phyloP scores from a whole-genome alignment of 53 echinoderm and acorn worm species.

The Holothuria leucospilota region DNA sequence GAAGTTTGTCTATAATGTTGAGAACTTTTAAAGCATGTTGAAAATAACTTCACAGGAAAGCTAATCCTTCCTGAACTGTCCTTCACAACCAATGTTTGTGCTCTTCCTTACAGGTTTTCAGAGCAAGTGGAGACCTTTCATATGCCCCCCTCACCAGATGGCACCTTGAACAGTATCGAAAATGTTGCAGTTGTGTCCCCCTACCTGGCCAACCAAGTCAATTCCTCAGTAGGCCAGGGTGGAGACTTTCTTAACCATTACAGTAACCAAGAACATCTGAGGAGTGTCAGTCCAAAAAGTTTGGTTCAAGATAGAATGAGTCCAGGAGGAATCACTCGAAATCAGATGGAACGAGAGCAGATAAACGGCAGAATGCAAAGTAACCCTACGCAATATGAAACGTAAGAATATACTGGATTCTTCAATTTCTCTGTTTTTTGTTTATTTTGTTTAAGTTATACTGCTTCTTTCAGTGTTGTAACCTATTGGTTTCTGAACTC shows the following conservation, averaged over 20 bases:
- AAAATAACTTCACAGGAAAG: no score
- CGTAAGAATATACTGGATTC: not conserved
- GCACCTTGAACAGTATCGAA: constrained; percentile 3
- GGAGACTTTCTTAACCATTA: constrained; percentile 13
- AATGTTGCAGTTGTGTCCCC: not conserved
- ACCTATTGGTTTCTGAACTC: no score
- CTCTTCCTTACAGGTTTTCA: not conserved
- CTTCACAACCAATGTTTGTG: no score
- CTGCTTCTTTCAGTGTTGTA: no score
- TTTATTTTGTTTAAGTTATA: no score
- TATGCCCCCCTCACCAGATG: constrained; percentile 35
- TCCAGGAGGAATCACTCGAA: constrained; percentile 4
- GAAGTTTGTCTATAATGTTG: no score
- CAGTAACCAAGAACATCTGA: constrained; percentile 16
- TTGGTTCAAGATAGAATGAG: not conserved
- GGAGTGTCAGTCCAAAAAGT: constrained; percentile 1
- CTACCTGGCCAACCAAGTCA: not conserved
- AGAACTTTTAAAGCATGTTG: no score
- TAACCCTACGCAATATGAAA: constrained; percentile 27
- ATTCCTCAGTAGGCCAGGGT: not conserved
- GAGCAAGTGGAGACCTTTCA: constrained; percentile 22
- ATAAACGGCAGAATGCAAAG: not conserved
- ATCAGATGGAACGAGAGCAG: not conserved
- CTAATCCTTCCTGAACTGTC: no score
- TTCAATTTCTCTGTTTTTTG: no score